Evolutionary conservation across 2,888 invertebrate species (phyloP), one percentile per base, ranked within the genome.

Genomic region (Mesoligia furuncula): DNA sequence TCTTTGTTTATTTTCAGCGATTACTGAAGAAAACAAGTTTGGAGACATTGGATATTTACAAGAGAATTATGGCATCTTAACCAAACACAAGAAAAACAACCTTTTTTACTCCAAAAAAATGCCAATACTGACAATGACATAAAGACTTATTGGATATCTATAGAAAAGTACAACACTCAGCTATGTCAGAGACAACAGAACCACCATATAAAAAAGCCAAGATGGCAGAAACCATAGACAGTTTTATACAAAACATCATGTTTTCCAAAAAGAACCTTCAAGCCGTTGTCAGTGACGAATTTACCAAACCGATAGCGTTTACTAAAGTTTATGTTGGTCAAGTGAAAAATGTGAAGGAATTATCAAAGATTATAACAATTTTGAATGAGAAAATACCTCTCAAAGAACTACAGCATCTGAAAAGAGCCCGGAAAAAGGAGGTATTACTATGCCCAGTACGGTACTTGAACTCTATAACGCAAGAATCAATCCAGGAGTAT

Each of bases 381-480:
- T 92, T 98, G 24, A 98, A 97, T 85, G 95, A 97, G 48, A 95
- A 96, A 48, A 87, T 97, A 59, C 98, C 98, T 0, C 89, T 98
- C 8, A 96, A 97, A 27, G 95, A 97, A 27, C 94, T 98, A 17
- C 97, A 97, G 67, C 98, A 98, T 93, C 94, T 99, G 31, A 99
- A 99, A 92, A 97, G 98, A 83, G 98, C 98, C 1, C 96, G 97
- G 62, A 97, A 97, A 11, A 97, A 94, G 66, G 96, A 97, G 42
- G 95, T 98, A 0, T 90, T 98, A 20, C 72, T 96, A 85, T 98
- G 89, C 95, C 97, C 90, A 88, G 95, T 65, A 42, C 89, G 75
- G 72, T 89, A 79, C 81, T 87, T 91, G n/a, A 92, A 87, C 71
- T 86, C 8, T 54, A 86, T 57, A 81, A 86, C 93, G 4, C 94